Base-by-base conservation (phyloP, 1,140 invertebrate genomes). In the Popillia japonica region DNA sequence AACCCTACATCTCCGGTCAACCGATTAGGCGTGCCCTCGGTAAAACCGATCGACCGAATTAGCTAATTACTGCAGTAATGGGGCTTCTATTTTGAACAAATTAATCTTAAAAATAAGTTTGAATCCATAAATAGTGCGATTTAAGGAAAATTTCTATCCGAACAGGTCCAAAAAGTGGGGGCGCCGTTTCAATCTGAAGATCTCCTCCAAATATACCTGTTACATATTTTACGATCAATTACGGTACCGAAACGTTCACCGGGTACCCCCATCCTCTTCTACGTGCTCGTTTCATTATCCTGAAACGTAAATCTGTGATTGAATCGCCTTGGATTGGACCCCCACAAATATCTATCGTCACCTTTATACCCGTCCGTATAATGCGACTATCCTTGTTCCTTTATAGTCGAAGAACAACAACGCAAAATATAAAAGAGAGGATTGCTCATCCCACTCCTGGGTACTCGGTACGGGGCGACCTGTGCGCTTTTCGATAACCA, bases 191-290 rank as follows among this genome's bases (percentile, higher is more conserved):
- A 34, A 34, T 34, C 27, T 34, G 1, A 4, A 34, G 4, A 48
- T 48, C 44, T 48, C 44, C 61, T 8, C 20, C 20, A 27, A 68
- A 68, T 68, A 68, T 68, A 68, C 61, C 61, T 68, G 61, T 68
- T 68, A 68, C 61, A 27, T 68, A 68, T 68, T 68, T 68, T 68
- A 68, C 23, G 61, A 68, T 14, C 61, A 1, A 22, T 10, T 14
- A 11, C 61, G 17, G n/a, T n/a, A n/a, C n/a, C n/a, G n/a, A n/a
- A 48, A 34, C 7, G 20, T 20, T 20, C 61, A 68, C 22, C 61
- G 7, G 22, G 6, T 64, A 68, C 7, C 61, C 22, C 61, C 61
- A 27, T 68, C 61, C 22, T 22, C 3, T 68, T 68, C 61, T 9
- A 9, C 11, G 2, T 10, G 6, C 17, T 64, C 2, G 3, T 10